Base-by-base conservation (phyloP, 2,888 invertebrate species). In the Andrena praecox region DNA sequence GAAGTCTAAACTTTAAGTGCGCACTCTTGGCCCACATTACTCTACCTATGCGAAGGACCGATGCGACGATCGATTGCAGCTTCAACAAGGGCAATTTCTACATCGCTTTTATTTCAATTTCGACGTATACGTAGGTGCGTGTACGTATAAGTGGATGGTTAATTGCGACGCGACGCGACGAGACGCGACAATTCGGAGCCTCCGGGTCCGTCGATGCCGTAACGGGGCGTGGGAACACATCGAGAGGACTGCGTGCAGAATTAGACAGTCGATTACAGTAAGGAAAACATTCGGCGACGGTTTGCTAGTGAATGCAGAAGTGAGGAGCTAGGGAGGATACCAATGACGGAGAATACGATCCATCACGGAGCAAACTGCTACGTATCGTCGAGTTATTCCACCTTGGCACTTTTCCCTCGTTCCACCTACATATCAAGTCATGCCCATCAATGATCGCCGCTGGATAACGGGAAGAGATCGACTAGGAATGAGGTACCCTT, bases 361-460 rank as follows among this genome's bases (percentile, higher is more conserved):
- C 63, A 42, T 6, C 20, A 3, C 63, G 63, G 16, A 63, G 24
- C 7, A 7, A 33, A 42, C 63, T 1, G 62, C 31, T 12, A 20
- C 12, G 24, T 27, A 31, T 48, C 33, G 29, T 60, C 35, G 12
- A 8, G 7, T 42, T 8, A n/a, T 42, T 56, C 27, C 27, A n/a
- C 69, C 42, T 29, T n/a, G 16, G 16, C 27, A 7, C 29, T 60
- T 27, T 6, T 16, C 29, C 29, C 60, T 60, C 10, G 16, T 60
- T 60, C 31, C n/a, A 0, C 10, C 31, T 60, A 0, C 10, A n/a
- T 60, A n/a, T n/a, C 10, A 4, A 63, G 2, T n/a, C 5, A 42
- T 12, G 10, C 35, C 7, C 42, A 4, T 50, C 31, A 27, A 69
- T 10, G 71, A 75, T 71, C 75, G 71, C 20, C 75, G 71, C 71